phyloP scores from a whole-genome alignment of 2,113 vertebrate species.

The Stercorarius parasiticus region DNA sequence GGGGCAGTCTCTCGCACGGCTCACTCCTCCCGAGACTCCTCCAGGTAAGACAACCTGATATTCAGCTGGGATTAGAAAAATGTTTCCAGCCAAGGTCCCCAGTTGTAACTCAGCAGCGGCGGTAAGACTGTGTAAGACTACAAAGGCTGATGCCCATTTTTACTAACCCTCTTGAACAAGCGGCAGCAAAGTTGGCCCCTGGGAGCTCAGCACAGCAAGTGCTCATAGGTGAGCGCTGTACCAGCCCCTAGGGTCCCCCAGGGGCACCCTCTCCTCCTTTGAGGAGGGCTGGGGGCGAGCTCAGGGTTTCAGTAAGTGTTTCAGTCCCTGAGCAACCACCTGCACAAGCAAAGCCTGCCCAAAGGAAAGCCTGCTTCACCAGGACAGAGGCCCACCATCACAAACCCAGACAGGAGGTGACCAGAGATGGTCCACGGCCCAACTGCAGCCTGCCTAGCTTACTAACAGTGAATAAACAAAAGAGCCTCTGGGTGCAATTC shows the following conservation, averaged over 20 bases:
- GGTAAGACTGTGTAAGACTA: accelerated
- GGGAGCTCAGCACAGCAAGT: background rate
- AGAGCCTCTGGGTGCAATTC: background rate
- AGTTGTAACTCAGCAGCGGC: background rate
- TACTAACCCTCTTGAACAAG: background rate
- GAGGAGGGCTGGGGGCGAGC: background rate
- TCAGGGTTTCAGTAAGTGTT: background rate
- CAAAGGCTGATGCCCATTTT: accelerated
- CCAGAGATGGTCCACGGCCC: background rate
- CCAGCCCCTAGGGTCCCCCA: background rate
- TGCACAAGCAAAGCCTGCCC: background rate
- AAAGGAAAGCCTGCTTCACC: background rate
- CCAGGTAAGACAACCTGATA: background rate
- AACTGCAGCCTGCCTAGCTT: accelerated
- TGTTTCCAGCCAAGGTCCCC: background rate
- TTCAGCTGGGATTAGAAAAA: background rate
- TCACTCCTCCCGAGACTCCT: no score
- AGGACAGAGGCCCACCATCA: no score
- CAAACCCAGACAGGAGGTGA: background rate
- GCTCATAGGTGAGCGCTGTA: accelerated
- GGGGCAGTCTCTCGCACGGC: accelerated
- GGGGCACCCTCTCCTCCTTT: background rate
- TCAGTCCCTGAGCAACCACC: background rate
- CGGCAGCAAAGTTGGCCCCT: background rate
- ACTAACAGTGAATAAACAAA: accelerated